These are phyloP conservation scores for Sphenodon punctatus DNA, from an alignment of 2,797 vertebrate species.

Conservation along the genomic window DNA sequence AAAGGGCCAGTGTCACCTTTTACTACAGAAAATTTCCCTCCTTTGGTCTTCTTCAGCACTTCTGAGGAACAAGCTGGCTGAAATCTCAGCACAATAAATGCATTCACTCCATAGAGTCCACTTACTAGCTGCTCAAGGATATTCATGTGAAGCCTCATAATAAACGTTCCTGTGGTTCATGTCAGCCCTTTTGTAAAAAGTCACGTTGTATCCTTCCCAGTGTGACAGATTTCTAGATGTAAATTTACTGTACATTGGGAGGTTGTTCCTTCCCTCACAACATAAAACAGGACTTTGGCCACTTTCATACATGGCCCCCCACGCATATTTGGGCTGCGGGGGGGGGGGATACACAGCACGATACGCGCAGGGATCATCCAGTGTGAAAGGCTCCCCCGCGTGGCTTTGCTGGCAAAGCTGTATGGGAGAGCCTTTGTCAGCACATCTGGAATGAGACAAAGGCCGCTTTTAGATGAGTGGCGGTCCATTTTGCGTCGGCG, in stretches of 20 bases:
- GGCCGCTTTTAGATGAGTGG: too few relatives aligned
- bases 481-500: too few relatives aligned
- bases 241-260: accelerated
- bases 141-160: neutral
- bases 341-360: too few relatives aligned
- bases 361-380: too few relatives aligned
- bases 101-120: neutral
- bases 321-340: too few relatives aligned
- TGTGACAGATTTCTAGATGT: accelerated
- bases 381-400: too few relatives aligned
- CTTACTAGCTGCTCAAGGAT: neutral
- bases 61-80: neutral
- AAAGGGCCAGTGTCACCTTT: too few relatives aligned
- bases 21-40: too few relatives aligned
- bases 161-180: neutral
- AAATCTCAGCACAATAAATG: neutral
- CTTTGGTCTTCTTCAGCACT: neutral
- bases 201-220: neutral
- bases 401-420: too few relatives aligned
- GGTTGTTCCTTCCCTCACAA: neutral
- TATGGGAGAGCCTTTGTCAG: too few relatives aligned
- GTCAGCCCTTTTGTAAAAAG: neutral
- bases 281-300: neutral
- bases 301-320: too few relatives aligned
- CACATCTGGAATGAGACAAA: too few relatives aligned